Base-by-base conservation (phyloP, 2,888 invertebrate genomes). In the Heliconius cydno region DNA sequence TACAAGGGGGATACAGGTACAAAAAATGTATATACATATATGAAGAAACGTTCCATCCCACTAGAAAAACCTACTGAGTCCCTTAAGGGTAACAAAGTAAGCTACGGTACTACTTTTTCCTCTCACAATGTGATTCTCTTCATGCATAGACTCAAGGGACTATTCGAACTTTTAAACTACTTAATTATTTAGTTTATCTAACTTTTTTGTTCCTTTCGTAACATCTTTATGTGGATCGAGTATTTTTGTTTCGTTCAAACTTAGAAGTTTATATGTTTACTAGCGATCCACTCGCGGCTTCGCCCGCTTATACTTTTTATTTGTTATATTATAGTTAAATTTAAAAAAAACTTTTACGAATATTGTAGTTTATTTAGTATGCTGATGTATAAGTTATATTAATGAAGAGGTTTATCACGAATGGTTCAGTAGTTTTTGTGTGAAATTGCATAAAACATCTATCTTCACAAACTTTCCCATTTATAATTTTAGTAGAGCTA, bases 121-220 rank as follows among this genome's bases (percentile, higher is more conserved):
- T 73, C 57, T 73, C 52, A 60, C 60, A 73, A 60, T 73, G 73
- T 73, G 73, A 73, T 73, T 73, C 73, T 73, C 73, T 25, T 57
- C 73, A 60, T 60, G 73, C 60, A 60, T 25, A n/a, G 57, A 60
- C 60, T n/a, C 57, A 34, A 4, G 73, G 73, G 73, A 73, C 73
- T 60, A 34, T 73, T 73, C 73, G 38, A 73, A 60, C 73, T 73
- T 73, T 73, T 73, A 38, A 73, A 38, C 73, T 25, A 73, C 73
- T 73, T 73, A 73, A 73, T 73, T 73, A 73, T 73, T 73, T 60
- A 73, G 73, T 73, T 73, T 60, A n/a, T 28, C 7, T 34, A 73
- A 73, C 73, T 73, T 73, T 73, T 70, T 70, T 46, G 25, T 70
- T 28, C 3, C 15, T 19, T 25, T 46, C 15, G 41, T n/a, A 70